Conservation (phyloP, 2,888 invertebrate genomes). For the Morpho deidamia region DNA sequence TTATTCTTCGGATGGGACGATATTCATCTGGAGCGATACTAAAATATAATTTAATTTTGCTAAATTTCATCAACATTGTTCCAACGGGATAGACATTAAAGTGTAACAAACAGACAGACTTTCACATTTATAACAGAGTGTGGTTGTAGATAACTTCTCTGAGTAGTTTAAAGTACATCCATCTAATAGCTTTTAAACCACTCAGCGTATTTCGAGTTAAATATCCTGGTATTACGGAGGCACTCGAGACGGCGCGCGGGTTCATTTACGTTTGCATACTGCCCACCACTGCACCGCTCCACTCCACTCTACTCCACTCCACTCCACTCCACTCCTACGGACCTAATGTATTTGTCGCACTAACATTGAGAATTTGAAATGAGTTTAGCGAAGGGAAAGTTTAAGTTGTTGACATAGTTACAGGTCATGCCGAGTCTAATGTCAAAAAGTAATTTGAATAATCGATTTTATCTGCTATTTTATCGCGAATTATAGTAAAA, state of each 20-base stretch:
- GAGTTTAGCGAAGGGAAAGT: not conserved
- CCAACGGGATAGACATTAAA: too few species aligned
- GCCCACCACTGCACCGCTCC: constrained; percentile 24
- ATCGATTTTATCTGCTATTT: too few species aligned
- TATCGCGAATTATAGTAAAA: too few species aligned
- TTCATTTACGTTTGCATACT: constrained; percentile 38
- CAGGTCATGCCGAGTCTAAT: not conserved
- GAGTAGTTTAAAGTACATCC: too few species aligned
- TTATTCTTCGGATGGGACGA: too few species aligned
- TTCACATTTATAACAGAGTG: too few species aligned
- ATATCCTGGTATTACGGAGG: constrained; percentile 25
- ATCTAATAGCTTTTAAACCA: not conserved
- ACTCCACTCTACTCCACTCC: constrained; percentile 5
- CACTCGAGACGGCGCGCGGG: constrained; percentile 40
- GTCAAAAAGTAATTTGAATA: too few species aligned
- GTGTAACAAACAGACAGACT: too few species aligned
- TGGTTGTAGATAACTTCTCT: too few species aligned
- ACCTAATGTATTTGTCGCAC: constrained; percentile 60
- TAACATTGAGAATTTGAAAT: constrained; percentile 31
- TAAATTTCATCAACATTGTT: too few species aligned
- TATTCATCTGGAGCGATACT: too few species aligned
- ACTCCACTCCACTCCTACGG: constrained; percentile 17
- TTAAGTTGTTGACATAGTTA: constrained; percentile 3
- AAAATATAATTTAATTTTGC: too few species aligned
- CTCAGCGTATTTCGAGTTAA: constrained; percentile 21